These are phyloP conservation scores for Macrocentrus cingulum DNA, from an alignment of 1,140 invertebrate genomes.

Conservation along the genomic window DNA sequence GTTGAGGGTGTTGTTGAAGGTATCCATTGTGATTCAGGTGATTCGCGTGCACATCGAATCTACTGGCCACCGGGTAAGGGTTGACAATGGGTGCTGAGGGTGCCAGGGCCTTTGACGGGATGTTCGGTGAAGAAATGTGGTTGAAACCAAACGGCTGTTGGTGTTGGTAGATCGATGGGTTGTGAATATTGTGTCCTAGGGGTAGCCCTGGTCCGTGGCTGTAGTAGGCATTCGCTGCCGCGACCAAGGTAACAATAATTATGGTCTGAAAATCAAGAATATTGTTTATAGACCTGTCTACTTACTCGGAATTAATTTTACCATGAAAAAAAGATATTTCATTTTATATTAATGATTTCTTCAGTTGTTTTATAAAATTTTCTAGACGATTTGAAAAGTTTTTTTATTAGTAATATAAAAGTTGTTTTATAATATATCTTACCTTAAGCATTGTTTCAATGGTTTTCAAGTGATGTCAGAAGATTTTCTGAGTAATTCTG, in stretches of 20 bases:
- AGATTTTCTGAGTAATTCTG: too few relatives aligned
- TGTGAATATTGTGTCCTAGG: too few relatives aligned
- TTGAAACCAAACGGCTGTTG: not conserved
- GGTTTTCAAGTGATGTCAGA: too few relatives aligned
- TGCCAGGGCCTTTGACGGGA: not conserved
- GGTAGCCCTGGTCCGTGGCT: conserved; percentile 1
- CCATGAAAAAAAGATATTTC: too few relatives aligned
- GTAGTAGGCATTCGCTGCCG: conserved; percentile 1
- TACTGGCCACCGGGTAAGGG: not conserved
- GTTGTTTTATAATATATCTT: too few relatives aligned
- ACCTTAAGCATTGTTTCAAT: too few relatives aligned
- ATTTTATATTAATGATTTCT: too few relatives aligned
- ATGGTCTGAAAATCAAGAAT: not conserved
- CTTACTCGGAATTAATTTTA: too few relatives aligned
- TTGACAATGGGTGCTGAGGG: conserved; percentile 11
- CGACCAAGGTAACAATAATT: not conserved
- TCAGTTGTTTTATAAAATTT: too few relatives aligned
- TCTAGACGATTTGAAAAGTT: too few relatives aligned
- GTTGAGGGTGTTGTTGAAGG: not conserved
- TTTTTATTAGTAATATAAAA: too few relatives aligned
- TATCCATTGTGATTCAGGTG: conserved; percentile 5
- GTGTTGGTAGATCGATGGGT: not conserved
- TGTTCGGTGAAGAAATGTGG: too few relatives aligned
- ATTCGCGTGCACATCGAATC: not conserved
- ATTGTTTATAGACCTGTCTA: not conserved